phyloP scores from a whole-genome alignment of 2,113 vertebrate species.

The Chunga burmeisteri region DNA sequence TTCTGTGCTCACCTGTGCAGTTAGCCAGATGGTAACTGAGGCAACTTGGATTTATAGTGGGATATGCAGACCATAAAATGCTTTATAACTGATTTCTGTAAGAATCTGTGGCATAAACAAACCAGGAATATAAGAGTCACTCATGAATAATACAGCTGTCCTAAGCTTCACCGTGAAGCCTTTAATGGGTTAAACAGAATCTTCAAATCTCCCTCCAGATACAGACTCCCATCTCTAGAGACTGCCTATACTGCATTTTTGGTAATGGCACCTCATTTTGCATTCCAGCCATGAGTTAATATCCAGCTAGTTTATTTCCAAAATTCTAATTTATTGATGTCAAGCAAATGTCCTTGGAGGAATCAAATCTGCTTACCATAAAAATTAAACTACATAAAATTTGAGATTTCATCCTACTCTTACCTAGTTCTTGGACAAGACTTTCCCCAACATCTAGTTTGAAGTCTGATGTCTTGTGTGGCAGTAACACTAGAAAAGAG shows the following conservation, averaged over 20 bases:
- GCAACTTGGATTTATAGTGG: not conserved
- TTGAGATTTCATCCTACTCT: not conserved
- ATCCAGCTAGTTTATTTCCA: not conserved
- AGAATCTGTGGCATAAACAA: not conserved
- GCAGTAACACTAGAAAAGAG: not conserved
- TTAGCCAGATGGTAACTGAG: slow-evolving; percentile 48
- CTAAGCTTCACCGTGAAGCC: not conserved
- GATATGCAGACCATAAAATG: not conserved
- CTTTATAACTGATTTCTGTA: slow-evolving; percentile 1
- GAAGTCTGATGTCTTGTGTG: not conserved
- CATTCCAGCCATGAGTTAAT: not conserved
- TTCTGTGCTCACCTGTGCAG: slow-evolving; percentile 4
- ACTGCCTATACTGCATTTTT: not conserved
- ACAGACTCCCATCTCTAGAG: not conserved
- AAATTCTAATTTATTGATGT: not conserved
- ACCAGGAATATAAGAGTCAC: not conserved
- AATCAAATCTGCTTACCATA: not conserved
- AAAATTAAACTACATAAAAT: not conserved
- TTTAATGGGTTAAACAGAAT: not conserved
- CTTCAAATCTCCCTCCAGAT: not conserved
- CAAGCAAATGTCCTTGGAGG: not conserved
- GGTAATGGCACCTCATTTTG: not conserved
- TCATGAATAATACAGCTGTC: not conserved
- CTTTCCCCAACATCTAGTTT: not conserved
- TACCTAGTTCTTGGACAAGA: not conserved